phyloP scores from a whole-genome alignment of 2,113 vertebrate species.

The Cebidichthys violaceus region DNA sequence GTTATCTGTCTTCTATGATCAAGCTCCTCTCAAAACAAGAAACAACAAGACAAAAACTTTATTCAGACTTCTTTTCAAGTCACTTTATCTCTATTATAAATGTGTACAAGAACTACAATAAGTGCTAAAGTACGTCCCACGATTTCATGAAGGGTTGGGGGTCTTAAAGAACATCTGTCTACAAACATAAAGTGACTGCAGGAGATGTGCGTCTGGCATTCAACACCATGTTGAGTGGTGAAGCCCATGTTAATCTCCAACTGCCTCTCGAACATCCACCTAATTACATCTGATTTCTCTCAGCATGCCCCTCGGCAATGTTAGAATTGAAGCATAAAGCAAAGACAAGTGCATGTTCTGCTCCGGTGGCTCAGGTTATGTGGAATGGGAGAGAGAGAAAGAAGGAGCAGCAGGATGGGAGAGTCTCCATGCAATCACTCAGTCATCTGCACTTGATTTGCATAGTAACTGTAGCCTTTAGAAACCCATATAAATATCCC shows the following conservation, averaged over 20 bases:
- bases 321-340: constrained; percentile 63
- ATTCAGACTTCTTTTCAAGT: not conserved
- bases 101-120: constrained; percentile 8
- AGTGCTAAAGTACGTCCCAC: not conserved
- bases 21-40: constrained; percentile 12
- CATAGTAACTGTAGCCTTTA: constrained; percentile 48
- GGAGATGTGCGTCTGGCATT: constrained; percentile 45
- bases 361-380: constrained; percentile 65
- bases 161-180: constrained; percentile 67
- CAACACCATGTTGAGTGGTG: constrained; percentile 44
- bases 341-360: constrained; percentile 74
- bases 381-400: constrained; percentile 29
- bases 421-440: constrained; percentile 41
- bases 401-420: constrained; percentile 32
- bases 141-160: constrained; percentile 20
- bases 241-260: constrained; percentile 66
- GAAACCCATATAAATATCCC: constrained; percentile 38
- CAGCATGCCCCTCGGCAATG: constrained; percentile 58
- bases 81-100: not conserved
- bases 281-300: constrained; percentile 76
- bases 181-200: constrained; percentile 59
- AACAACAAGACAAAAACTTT: not conserved
- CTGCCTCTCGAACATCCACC: constrained; percentile 66
- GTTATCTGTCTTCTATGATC: not conserved
- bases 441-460: constrained; percentile 54